Evolutionary conservation across 2,888 invertebrate genomes (phyloP).

Genomic region (Dioctria linearis): DNA sequence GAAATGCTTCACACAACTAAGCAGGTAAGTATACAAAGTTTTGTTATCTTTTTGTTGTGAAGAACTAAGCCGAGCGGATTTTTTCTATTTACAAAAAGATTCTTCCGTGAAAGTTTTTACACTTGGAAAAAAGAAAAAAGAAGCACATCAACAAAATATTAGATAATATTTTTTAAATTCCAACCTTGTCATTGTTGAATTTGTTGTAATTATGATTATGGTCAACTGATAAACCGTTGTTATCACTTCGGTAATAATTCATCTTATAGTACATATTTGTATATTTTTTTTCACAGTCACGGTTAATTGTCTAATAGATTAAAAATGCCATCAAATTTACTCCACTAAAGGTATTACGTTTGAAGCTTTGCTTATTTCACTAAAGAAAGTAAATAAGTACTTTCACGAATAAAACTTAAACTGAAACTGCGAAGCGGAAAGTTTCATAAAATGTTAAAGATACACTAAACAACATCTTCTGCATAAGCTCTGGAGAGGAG

Average conservation of each 20-base stretch:
- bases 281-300: background rate
- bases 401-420: slow-evolving; percentile 23
- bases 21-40: background rate
- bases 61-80: background rate
- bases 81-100: background rate
- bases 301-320: too few species aligned
- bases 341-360: too few species aligned
- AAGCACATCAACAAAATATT: too few species aligned
- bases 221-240: background rate
- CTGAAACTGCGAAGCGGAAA: background rate
- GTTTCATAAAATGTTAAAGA: slow-evolving; percentile 14
- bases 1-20: too few species aligned
- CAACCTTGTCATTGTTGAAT: slow-evolving; percentile 27
- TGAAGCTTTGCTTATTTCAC: background rate
- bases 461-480: slow-evolving; percentile 23
- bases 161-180: background rate
- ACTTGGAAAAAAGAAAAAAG: too few species aligned
- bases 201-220: slow-evolving; percentile 38
- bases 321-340: too few species aligned
- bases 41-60: background rate
- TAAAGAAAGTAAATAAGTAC: slow-evolving; percentile 20
- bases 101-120: background rate
- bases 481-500: background rate
- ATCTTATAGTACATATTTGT: slow-evolving; percentile 2
- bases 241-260: background rate